Evolutionary conservation across 2,113 vertebrate species (phyloP).

Genomic region (Daboia siamensis): DNA sequence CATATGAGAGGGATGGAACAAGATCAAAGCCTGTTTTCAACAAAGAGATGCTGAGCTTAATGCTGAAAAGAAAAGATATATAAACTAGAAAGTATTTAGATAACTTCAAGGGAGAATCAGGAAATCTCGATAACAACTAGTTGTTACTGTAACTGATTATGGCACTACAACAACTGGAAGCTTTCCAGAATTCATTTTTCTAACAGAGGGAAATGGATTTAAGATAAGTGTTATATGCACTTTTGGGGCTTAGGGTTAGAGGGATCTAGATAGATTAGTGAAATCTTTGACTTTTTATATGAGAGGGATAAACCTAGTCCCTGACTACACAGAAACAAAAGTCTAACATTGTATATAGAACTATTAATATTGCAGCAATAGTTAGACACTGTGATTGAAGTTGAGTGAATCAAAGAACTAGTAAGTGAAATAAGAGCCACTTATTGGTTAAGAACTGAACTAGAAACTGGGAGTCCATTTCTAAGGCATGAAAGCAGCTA

Average conservation of each 20-base stretch:
- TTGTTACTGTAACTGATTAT: conserved; percentile 34
- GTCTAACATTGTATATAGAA: neutral
- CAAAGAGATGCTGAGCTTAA: conserved; percentile 36
- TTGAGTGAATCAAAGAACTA: neutral
- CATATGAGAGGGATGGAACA: conserved; percentile 45
- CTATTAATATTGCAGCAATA: neutral
- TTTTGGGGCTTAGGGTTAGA: neutral
- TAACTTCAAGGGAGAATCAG: conserved; percentile 38
- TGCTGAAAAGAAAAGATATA: conserved; percentile 26
- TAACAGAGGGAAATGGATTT: neutral
- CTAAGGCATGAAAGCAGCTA: neutral
- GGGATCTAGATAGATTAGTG: neutral
- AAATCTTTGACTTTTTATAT: neutral
- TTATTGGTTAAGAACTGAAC: neutral
- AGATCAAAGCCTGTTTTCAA: conserved; percentile 50
- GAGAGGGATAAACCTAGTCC: neutral
- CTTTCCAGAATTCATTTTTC: conserved; percentile 4
- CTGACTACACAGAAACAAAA: neutral
- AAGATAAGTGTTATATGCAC: neutral
- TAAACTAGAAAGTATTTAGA: neutral
- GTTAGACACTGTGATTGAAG: neutral
- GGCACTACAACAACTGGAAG: neutral
- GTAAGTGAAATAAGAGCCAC: neutral
- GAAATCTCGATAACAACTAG: conserved; percentile 27
- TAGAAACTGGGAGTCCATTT: neutral